A percentile compares a stretch with the other conserved stretches of the same genome.
Conservation (phyloP, 2,113 vertebrate genomes). For the Penelope pileata region DNA sequence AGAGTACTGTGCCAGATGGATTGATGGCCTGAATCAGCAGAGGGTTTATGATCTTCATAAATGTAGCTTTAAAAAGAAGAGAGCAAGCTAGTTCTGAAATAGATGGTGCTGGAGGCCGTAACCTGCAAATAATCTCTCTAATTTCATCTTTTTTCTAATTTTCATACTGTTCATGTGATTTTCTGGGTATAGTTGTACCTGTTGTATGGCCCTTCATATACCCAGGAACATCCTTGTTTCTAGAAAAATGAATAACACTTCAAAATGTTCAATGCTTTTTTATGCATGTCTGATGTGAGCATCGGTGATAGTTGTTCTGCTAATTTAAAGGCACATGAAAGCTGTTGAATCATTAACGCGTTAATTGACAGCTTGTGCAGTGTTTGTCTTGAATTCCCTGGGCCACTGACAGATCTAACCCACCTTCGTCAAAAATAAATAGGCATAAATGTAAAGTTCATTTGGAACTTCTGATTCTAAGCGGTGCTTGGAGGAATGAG, state of each 20-base stretch:
- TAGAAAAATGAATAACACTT: not conserved
- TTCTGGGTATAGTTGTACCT: not conserved
- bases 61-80: not conserved
- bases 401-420: not conserved
- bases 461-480: not conserved
- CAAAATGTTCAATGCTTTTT: not conserved
- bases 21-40: accelerated
- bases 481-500: not conserved
- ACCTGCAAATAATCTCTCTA: not conserved
- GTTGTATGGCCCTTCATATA: not conserved
- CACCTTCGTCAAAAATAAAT: not conserved
- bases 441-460: not conserved
- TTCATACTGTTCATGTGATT: not conserved
- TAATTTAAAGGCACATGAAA: not conserved
- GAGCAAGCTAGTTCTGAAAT: not conserved
- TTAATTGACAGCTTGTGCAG: not conserved
- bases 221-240: not conserved
- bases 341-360: not conserved
- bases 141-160: not conserved
- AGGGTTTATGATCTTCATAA: not conserved
- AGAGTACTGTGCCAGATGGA: not conserved
- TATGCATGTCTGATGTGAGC: not conserved
- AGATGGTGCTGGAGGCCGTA: not conserved
- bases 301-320: not conserved
- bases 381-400: not conserved